phyloP scores from a whole-genome alignment of 2,113 vertebrate genomes.

The Paramisgurnus dabryanus region DNA sequence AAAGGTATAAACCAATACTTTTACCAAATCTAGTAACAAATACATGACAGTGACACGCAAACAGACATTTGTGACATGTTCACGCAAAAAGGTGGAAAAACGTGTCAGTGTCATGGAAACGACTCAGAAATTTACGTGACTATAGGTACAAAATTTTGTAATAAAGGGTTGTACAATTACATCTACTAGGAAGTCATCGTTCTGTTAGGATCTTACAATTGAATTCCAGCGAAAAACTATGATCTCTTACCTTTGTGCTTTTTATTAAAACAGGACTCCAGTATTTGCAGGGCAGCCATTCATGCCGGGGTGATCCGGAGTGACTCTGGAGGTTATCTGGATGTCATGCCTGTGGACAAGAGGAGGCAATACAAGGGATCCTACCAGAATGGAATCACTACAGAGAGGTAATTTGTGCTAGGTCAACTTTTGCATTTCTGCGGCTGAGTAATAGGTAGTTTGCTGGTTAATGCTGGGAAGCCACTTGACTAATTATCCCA shows the following conservation, averaged over 20 bases:
- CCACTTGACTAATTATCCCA: constrained; percentile 8
- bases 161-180: not conserved
- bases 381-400: constrained; percentile 88
- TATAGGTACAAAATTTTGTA: too few species aligned
- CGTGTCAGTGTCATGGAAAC: too few species aligned
- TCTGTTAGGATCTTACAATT: not conserved
- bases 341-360: constrained; percentile 92
- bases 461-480: not conserved
- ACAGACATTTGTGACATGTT: too few species aligned
- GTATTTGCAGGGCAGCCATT: constrained; percentile 91
- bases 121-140: too few species aligned
- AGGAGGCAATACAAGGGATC: constrained; percentile 83
- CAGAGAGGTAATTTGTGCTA: constrained; percentile 84
- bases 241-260: not conserved
- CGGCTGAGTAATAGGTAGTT: not conserved
- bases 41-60: too few species aligned
- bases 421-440: not conserved
- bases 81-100: too few species aligned
- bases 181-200: not conserved
- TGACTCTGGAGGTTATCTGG: constrained; percentile 88
- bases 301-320: constrained; percentile 91
- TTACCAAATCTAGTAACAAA: too few species aligned
- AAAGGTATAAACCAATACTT: too few species aligned
- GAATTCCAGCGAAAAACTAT: not conserved
- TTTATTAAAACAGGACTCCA: constrained; percentile 79